Percentiles rank a stretch among this genome's conserved stretches.
Conservation (phyloP, 1,140 invertebrate genomes). For the Pantala flavescens region DNA sequence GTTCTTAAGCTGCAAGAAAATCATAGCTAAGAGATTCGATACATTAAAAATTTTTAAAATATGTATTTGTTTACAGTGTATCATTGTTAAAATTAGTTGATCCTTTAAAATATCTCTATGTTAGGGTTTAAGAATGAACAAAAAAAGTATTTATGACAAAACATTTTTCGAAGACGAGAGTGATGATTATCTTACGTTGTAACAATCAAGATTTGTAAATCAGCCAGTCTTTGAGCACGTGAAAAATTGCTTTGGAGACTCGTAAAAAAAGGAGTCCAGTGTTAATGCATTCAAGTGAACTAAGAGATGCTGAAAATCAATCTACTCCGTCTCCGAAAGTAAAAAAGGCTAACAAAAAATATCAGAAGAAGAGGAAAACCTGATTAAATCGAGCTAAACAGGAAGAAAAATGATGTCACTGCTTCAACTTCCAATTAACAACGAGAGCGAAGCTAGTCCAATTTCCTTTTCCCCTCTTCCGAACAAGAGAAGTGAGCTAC, state of each 20-base stretch:
- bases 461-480: not conserved
- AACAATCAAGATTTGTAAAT: too few relatives aligned
- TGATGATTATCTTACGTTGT: too few relatives aligned
- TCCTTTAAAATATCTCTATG: too few relatives aligned
- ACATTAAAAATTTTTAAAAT: too few relatives aligned
- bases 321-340: not conserved
- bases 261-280: not conserved
- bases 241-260: not conserved
- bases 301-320: not conserved
- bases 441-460: not conserved
- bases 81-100: too few relatives aligned
- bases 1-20: too few relatives aligned
- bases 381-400: constrained; percentile 10
- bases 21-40: too few relatives aligned
- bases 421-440: constrained; percentile 9
- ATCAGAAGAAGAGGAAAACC: not conserved
- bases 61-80: too few relatives aligned
- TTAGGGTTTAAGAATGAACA: too few relatives aligned
- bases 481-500: not conserved
- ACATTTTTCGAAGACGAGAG: too few relatives aligned
- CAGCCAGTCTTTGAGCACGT: not conserved
- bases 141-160: too few relatives aligned
- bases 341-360: not conserved
- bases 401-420: constrained; percentile 9
- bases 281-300: not conserved